Evolutionary conservation across 2,888 invertebrate species (phyloP), one percentile per base, ranked within the genome.

Genomic region (Acanthosoma haemorrhoidale): DNA sequence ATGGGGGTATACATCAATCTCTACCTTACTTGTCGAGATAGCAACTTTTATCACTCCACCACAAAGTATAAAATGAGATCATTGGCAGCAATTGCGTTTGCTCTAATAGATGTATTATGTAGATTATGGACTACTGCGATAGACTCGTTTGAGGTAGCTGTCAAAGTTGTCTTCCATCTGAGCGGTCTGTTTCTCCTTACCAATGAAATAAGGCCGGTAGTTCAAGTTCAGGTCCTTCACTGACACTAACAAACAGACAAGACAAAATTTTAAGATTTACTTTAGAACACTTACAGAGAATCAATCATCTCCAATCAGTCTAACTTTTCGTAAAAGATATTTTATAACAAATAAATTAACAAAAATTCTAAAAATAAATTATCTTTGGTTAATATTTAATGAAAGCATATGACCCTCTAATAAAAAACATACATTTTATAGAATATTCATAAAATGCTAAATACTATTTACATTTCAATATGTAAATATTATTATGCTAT

Each of bases 191-290:
- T 64, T 64, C 4, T 25, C 39, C 18, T 34, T 41, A 29, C 64
- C 64, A 11, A 64, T 64, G 25, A 64, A 64, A 41, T 64, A 64
- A 1, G 64, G 64, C 11, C 64, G 16, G 36, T 64, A 64, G 25
- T 64, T 64, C 38, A 61, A 13, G 15, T 41, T 38, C 16, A 41
- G 39, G 15, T 41, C n/a, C 9, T 36, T 6, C 6, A 15, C 64
- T 57, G 25, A 57, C n/a, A n/a, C n/a, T 51, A n/a, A 25, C 18
- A 43, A 9, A 9, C 1, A 16, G 15, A 1, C 15, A 39, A 18
- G 4, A 41, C 3, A 41, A 41, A n/a, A 41, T 41, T 41, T 18
- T 0, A 41, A 39, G 18, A 39, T 41, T n/a, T n/a, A n/a, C n/a
- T n/a, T n/a, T n/a, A n/a, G n/a, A n/a, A n/a, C n/a, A n/a, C n/a